phyloP scores from a whole-genome alignment of 2,113 vertebrate genomes.

The Empidonax traillii region DNA sequence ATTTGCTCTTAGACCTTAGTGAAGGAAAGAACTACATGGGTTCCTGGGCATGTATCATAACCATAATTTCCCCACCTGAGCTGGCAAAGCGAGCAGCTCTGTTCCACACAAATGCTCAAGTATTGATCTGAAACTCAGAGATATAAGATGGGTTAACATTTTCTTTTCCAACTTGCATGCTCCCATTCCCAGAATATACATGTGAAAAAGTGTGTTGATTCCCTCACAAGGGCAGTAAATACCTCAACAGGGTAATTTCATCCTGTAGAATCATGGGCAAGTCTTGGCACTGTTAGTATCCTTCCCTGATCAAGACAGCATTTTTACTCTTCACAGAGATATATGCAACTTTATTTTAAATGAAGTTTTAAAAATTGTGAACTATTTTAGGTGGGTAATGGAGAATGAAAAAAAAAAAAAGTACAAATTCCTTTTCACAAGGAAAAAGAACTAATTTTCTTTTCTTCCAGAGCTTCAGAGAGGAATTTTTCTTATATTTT shows the following conservation, averaged over 20 bases:
- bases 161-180: background rate
- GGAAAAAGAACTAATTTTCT: background rate
- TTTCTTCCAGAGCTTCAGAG: background rate
- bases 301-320: background rate
- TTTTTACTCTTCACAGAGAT: background rate
- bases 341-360: background rate
- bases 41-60: background rate
- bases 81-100: background rate
- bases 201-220: background rate
- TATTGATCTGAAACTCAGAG: background rate
- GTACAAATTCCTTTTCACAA: background rate
- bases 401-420: background rate
- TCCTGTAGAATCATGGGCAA: background rate
- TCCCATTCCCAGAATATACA: background rate
- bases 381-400: background rate
- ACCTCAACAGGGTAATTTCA: background rate
- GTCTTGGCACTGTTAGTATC: background rate
- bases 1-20: background rate
- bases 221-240: background rate
- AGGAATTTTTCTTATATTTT: background rate
- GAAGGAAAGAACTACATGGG: background rate
- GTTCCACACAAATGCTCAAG: background rate
- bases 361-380: background rate
- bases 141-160: background rate
- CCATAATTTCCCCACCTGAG: background rate